Evolutionary conservation across 2,888 invertebrate species (phyloP).

Genomic region (Choreutis nemorana): DNA sequence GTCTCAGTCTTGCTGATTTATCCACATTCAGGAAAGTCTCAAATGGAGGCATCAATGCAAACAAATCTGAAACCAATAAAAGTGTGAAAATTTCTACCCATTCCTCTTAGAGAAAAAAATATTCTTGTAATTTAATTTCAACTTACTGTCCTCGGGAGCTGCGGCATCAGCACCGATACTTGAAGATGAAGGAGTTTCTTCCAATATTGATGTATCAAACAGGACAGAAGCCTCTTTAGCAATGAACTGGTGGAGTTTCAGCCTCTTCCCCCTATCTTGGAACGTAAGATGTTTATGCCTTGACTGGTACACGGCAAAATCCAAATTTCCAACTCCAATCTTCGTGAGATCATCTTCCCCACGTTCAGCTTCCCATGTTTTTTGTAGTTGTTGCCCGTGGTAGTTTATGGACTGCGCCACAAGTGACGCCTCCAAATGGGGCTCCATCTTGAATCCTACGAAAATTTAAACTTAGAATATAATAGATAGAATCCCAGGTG

Average conservation of each 20-base stretch:
- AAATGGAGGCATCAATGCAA: constrained; percentile 85
- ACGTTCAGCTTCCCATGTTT: constrained; percentile 86
- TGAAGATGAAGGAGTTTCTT: constrained; percentile 54
- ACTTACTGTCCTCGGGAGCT: constrained; percentile 65
- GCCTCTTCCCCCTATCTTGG: constrained; percentile 82
- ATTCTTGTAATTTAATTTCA: constrained; percentile 1
- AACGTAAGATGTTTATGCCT: constrained; percentile 83
- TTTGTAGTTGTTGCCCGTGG: constrained; percentile 87
- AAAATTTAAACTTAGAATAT: too few species aligned
- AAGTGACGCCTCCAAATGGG: constrained; percentile 53
- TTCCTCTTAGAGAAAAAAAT: neutral
- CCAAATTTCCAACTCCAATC: constrained; percentile 67
- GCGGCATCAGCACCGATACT: constrained; percentile 58
- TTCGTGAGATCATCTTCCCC: constrained; percentile 78
- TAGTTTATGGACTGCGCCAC: constrained; percentile 80
- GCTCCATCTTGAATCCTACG: constrained; percentile 44
- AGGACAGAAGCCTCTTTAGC: constrained; percentile 83
- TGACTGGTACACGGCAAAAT: constrained; percentile 79
- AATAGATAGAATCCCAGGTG: too few species aligned
- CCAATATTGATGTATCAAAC: constrained; percentile 66
- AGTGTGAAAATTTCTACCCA: neutral
- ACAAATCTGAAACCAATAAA: constrained; percentile 68
- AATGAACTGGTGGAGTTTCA: constrained; percentile 87
- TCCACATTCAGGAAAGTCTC: constrained; percentile 86
- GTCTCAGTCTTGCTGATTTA: constrained; percentile 76